Evolutionary conservation across 2,888 invertebrate genomes (phyloP), one percentile per base, ranked within the genome.

Genomic region (Anodontia alba): DNA sequence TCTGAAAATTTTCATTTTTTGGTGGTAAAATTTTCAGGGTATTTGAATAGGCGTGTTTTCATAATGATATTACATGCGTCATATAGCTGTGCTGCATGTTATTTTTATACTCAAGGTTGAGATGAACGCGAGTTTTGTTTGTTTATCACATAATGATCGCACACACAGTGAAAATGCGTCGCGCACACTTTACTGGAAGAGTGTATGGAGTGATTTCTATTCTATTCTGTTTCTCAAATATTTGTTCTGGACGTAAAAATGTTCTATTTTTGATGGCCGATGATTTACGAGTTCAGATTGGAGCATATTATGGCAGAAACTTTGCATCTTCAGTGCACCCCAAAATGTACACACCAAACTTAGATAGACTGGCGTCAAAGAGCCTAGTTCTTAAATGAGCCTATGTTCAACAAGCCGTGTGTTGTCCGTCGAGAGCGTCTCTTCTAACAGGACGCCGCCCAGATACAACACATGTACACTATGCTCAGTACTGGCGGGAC

Each of bases 281-380:
- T 62, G 88, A 88, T 66, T 75, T 88, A 76, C 76, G 90, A 1
- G 87, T 88, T 8, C 74, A 89, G 77, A 66, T 90, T 8, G 83
- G 80, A 8, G 57, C 82, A 1, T 90, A 83, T 62, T n/a, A 73
- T 17, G 85, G 85, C 17, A 46, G 54, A 20, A 71, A 80, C 73
- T 86, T 80, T 54, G 87, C 88, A 7, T 77, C 86, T 10, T 81
- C 80, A 0, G 86, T 90, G 3, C 82, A 81, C n/a, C 84, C 84
- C 17, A 69, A 54, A 31, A 88, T 90, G 82, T 75, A 87, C 74
- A 87, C 90, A n/a, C 90, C 89, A 17, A 86, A 89, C 62, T 71
- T 90, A 33, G 90, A 90, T 72, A 33, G n/a, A 8, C 84, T 90
- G n/a, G 89, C 90, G 7, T 54, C 67, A 2, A 78, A 75, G 29